Percentiles rank a stretch among this genome's conserved stretches.
phyloP scores from a whole-genome alignment of 2,888 invertebrate genomes.

The Philonicus albiceps region DNA sequence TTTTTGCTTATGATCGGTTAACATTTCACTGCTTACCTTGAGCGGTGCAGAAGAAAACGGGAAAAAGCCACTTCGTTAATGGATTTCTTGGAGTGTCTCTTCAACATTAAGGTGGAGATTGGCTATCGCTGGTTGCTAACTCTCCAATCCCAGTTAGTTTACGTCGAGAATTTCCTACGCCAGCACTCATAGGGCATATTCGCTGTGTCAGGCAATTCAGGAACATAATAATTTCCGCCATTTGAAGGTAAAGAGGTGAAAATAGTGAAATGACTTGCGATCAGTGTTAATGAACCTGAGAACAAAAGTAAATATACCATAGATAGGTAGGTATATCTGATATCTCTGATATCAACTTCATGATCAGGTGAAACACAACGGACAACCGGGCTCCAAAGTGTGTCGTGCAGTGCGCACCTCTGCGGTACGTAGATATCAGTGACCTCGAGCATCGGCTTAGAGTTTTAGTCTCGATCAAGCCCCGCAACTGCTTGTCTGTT shows the following conservation, averaged over 20 bases:
- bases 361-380: neutral
- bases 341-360: neutral
- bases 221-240: neutral
- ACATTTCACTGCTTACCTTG: constrained; percentile 16
- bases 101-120: neutral
- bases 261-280: neutral
- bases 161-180: constrained; percentile 29
- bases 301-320: constrained; percentile 16
- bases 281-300: neutral
- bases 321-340: neutral
- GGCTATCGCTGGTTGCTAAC: neutral
- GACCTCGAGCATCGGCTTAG: neutral
- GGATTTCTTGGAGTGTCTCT: constrained; percentile 9
- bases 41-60: constrained; percentile 31
- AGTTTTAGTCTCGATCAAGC: neutral
- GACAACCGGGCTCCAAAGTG: neutral
- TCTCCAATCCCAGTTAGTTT: constrained; percentile 9
- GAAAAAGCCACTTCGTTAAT: constrained; percentile 14
- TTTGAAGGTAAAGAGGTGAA: neutral
- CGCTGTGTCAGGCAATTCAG: neutral
- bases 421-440: neutral
- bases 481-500: neutral
- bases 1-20: neutral
- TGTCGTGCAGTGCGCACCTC: neutral
- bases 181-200: neutral